Evolutionary conservation across 2,797 vertebrate species (phyloP).

Genomic region (Notolabrus celidotus): DNA sequence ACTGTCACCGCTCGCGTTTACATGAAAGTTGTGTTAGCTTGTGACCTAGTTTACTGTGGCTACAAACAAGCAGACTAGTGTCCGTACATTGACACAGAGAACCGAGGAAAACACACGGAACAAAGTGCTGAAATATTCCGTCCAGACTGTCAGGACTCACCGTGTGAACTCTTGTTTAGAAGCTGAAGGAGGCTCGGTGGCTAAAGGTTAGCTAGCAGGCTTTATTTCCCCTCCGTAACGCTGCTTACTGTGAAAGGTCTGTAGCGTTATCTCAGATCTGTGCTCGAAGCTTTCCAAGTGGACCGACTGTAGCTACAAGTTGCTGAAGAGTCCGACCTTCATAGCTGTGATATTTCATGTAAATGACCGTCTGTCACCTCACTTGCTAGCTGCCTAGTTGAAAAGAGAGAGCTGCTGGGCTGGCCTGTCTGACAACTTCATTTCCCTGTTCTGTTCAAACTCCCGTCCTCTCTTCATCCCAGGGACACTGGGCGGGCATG

Average conservation of each 20-base stretch:
- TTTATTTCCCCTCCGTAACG: constrained; percentile 45
- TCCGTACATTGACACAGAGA: background rate
- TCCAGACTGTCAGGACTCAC: constrained; percentile 66
- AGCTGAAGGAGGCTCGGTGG: constrained; percentile 58
- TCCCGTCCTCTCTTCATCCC: constrained; percentile 63
- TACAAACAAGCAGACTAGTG: constrained; percentile 20
- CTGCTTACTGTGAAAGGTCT: constrained; percentile 29
- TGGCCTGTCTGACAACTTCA: constrained; percentile 78
- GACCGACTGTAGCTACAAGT: constrained; percentile 45
- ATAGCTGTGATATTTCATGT: constrained; percentile 47
- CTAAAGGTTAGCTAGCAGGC: constrained; percentile 74
- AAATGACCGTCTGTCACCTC: constrained; percentile 54
- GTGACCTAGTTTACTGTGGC: constrained; percentile 72
- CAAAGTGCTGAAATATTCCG: constrained; percentile 23
- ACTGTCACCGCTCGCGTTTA: constrained; percentile 34
- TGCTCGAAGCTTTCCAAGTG: constrained; percentile 11
- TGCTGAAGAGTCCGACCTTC: constrained; percentile 45
- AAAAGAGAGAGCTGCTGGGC: constrained; percentile 46
- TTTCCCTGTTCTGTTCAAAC: constrained; percentile 77
- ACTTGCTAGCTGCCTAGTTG: constrained; percentile 57
- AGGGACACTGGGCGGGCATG: constrained; percentile 74
- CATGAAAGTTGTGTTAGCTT: constrained; percentile 65
- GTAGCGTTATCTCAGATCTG: constrained; percentile 45
- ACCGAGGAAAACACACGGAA: constrained; percentile 22
- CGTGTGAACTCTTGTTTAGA: constrained; percentile 44